Percentiles rank a stretch among this genome's conserved stretches.
Conservation (phyloP, 2,113 vertebrate genomes). For the Heterocephalus glaber region DNA sequence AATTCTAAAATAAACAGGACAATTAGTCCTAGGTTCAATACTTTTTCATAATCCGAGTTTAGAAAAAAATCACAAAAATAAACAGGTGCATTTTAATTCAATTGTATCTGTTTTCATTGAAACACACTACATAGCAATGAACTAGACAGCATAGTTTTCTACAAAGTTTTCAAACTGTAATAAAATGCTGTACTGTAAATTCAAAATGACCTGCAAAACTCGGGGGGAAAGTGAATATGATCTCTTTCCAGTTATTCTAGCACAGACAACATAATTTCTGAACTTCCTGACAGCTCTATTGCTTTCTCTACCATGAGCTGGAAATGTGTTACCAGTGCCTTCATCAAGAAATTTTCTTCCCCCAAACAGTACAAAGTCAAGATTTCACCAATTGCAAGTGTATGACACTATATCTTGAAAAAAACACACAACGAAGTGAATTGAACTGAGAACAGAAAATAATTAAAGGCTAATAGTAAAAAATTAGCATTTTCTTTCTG, state of each 20-base stretch:
- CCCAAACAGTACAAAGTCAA: slow-evolving; percentile 81
- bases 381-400: slow-evolving; percentile 79
- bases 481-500: slow-evolving; percentile 56
- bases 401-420: slow-evolving; percentile 80
- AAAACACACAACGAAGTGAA: slow-evolving; percentile 71
- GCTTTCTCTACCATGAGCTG: slow-evolving; percentile 82
- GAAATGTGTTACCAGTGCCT: slow-evolving; percentile 77
- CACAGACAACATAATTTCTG: slow-evolving; percentile 86
- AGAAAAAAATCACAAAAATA: background rate
- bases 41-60: background rate
- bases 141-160: slow-evolving; percentile 67
- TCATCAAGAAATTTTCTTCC: slow-evolving; percentile 84
- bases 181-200: slow-evolving; percentile 83
- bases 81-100: slow-evolving; percentile 12
- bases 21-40: background rate
- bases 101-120: slow-evolving; percentile 27
- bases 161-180: slow-evolving; percentile 80
- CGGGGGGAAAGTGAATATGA: slow-evolving; percentile 81
- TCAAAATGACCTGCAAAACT: slow-evolving; percentile 81
- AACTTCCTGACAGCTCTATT: slow-evolving; percentile 87
- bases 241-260: slow-evolving; percentile 83
- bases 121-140: slow-evolving; percentile 71
- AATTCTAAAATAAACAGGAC: background rate
- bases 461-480: slow-evolving; percentile 72
- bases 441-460: slow-evolving; percentile 66